Base-by-base conservation (phyloP, 2,888 invertebrate genomes). In the Napeogenes inachia region DNA sequence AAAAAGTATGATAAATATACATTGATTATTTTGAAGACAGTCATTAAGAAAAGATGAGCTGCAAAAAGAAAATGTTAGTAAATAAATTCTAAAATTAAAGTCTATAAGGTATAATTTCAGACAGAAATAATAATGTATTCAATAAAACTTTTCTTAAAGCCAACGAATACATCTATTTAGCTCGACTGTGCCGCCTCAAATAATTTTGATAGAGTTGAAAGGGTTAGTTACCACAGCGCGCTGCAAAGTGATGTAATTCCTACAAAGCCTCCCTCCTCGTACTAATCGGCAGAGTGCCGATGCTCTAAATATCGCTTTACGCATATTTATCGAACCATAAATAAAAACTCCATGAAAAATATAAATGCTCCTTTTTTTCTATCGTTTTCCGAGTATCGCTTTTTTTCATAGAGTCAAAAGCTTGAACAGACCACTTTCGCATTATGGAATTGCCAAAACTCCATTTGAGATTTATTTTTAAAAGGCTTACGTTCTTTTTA, bases 381-480 rank as follows among this genome's bases (percentile, higher is more conserved):
- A 87, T 86, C 89, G 87, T 85, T 89, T 89, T 82, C 84, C 83
- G 84, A 86, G 82, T 84, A 85, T 84, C 81, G 84, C 83, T 86
- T 77, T 73, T 87, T 89, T 89, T 89, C 87, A 88, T 89, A 88
- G 89, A 89, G 87, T 89, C 90, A 90, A 90, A 90, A 90, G 90
- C 89, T 88, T 84, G 89, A 89, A 89, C 90, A 89, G 90, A 89
- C 89, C 90, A 89, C 89, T 89, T 89, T 89, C 86, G 86, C 88
- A 90, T 90, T 90, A 90, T 89, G 90, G 90, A 89, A 89, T 90
- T 90, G 90, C 90, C 88, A 88, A 89, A 90, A 89, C 87, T 89
- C 89, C 84, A 85, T 84, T 85, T 80, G 77, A 66, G 68, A 74
- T 74, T 69, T 66, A 71, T 71, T 68, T 73, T 67, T 68, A 74